Base-by-base conservation (phyloP, 23 tunicate species). In the Styela clava region DNA sequence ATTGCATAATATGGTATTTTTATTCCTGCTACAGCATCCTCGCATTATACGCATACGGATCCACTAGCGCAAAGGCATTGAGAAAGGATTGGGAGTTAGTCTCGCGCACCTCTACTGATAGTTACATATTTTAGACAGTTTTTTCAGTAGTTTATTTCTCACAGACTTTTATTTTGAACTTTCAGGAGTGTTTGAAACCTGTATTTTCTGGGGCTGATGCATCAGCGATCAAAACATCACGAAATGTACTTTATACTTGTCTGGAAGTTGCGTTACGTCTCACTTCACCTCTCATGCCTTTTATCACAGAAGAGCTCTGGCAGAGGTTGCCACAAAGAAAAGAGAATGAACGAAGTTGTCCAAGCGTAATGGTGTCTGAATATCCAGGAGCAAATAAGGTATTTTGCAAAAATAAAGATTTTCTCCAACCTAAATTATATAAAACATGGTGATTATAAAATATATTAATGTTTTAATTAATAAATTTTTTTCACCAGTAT, bases 251-350 rank as follows among this genome's bases (percentile, higher is more conserved):
- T 24, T 95, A 83, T 86, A 90, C 96, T 0, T 95, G 99, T 72
- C 84, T 95, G 24, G 96, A 95, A 18, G 81, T 84, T 29, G 96
- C 92, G 36, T 86, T 95, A 23, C 85, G 89, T 20, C 69, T 95
- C 31, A 83, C 90, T 3, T 82, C 88, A 64, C 99, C 99, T 27
- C 88, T 95, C 62, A 95, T 95, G 99, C 99, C 99, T 0, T 95
- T 85, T 70, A 76, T 95, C 2, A 70, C 87, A 35, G 99, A 95
- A 74, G 99, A 95, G 44, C 73, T 95, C 35, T 95, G 99, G 99
- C 99, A 95, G 83, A 88, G 99, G 86, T 86, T 95, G 84, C 99
- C 99, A 51, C 74, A 86, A 35, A 52, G 92, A 83, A 69, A 74
- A 0, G 83, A 52, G 21, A 83, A 79, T 30, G 69, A 34, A 31